Conservation (phyloP, 2,797 vertebrate genomes). For the Eupleurogrammus muticus region DNA sequence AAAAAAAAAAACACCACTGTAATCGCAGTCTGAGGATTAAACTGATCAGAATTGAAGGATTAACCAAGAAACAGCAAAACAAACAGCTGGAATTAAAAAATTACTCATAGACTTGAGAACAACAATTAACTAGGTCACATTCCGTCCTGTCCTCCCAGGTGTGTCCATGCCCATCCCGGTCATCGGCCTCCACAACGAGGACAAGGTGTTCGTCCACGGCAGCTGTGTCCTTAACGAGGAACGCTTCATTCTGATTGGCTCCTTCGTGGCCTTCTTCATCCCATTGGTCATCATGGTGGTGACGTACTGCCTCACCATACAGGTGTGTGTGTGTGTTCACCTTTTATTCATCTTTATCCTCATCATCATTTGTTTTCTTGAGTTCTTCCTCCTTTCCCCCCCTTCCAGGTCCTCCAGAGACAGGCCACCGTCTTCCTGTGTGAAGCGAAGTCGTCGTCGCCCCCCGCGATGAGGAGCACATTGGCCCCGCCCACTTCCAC, state of each 20-base stretch:
- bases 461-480: constrained; percentile 64
- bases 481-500: constrained; percentile 61
- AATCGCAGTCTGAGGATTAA: too few species aligned
- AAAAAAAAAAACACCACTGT: too few species aligned
- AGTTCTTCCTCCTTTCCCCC: not conserved
- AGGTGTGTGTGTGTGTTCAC: constrained; percentile 53
- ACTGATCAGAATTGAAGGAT: too few species aligned
- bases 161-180: constrained; percentile 96
- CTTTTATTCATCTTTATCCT: not conserved
- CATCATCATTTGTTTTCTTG: not conserved
- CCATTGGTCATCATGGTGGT: constrained; percentile 99
- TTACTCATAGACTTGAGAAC: too few species aligned
- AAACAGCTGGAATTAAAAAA: too few species aligned
- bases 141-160: constrained; percentile 84
- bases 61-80: too few species aligned
- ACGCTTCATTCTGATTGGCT: constrained; percentile 95
- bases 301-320: constrained; percentile 94
- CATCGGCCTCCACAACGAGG: constrained; percentile 93
- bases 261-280: constrained; percentile 99
- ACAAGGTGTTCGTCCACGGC: constrained; percentile 93
- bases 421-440: constrained; percentile 94
- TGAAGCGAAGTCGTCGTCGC: constrained; percentile 81
- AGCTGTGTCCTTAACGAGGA: constrained; percentile 95
- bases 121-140: too few species aligned
- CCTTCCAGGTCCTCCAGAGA: constrained; percentile 88